These are phyloP conservation scores for Pelochelys cantorii DNA, from an alignment of 2,797 vertebrate genomes.

Conservation along the genomic window DNA sequence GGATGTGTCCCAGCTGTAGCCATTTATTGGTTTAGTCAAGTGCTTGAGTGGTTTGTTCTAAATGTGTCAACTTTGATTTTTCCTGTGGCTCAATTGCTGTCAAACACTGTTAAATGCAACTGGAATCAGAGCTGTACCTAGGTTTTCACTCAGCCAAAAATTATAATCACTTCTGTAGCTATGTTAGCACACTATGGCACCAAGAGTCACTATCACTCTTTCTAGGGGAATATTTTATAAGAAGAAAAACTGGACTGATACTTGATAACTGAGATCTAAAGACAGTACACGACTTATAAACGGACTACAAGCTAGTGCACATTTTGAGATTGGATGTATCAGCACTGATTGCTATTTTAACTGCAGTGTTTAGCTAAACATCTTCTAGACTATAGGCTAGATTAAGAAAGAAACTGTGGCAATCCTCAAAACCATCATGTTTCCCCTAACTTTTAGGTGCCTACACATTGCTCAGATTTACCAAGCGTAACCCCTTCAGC, in stretches of 20 bases:
- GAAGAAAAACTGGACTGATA: background rate
- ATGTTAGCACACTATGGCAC: constrained; percentile 19
- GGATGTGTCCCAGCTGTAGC: constrained; percentile 73
- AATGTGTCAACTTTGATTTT: constrained; percentile 77
- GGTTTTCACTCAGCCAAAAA: constrained; percentile 59
- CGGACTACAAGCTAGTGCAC: background rate
- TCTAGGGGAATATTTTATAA: background rate
- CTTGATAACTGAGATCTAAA: constrained; percentile 10
- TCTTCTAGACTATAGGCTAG: background rate
- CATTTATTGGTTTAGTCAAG: constrained; percentile 76
- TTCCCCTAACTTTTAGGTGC: background rate
- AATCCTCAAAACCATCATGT: too few species aligned
- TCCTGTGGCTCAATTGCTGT: constrained; percentile 65
- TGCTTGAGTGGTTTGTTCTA: constrained; percentile 68
- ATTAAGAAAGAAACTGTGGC: background rate
- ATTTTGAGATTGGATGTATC: background rate
- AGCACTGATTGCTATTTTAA: background rate
- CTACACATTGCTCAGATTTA: background rate
- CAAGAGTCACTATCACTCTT: background rate
- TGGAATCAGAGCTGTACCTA: constrained; percentile 60
- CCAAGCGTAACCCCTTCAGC: background rate
- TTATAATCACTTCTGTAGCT: constrained; percentile 56
- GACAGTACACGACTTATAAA: background rate
- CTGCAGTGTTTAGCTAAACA: fast-evolving
- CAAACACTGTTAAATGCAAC: constrained; percentile 71